Evolutionary conservation across 2,113 vertebrate species (phyloP), one percentile per base, ranked within the genome.

Genomic region (Penelope pileata): DNA sequence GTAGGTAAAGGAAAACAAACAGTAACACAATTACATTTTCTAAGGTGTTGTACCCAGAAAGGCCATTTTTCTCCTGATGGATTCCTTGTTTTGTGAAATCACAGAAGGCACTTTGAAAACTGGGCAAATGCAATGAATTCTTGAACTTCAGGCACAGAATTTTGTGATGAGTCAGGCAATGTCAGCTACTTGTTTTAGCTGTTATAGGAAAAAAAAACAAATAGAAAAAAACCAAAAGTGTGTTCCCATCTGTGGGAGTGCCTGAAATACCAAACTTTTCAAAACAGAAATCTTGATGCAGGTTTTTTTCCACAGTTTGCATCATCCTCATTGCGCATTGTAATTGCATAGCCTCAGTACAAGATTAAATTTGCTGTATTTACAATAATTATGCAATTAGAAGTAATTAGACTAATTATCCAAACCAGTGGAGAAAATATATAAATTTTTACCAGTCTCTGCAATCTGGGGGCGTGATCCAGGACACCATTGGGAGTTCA

Each of bases 361-460:
- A 40, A 93, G 91, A 95, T 94, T 96, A 85, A 94, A 96, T 96
- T 91, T 93, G 83, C 95, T 90, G 96, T 98, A 95, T 98, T 98
- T 98, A 97, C 72, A 77, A 96, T 94, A 96, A 97, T 98, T 96
- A 96, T 45, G 76, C 88, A 96, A 97, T 98, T 98, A 97, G 92
- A 34, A 79, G 26, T 95, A 97, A 97, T 98, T 97, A 92, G 88
- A 10, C 84, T 95, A 97, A 97, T 97, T 97, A 97, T 83, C 86
- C 68, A 88, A 97, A 93, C 94, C 95, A 86, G 42, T 53, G 93
- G 80, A 93, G 97, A 96, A 94, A 94, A 95, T 69, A 69, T 9
- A 90, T 94, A 90, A 13, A 32, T 91, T 98, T 97, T 95, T 63
- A 88, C 80, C 93, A 94, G 96, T 95, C 63, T 80, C 86, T 34